Conservation (phyloP, 1,140 invertebrate genomes). For the Drosophila sechellia region DNA sequence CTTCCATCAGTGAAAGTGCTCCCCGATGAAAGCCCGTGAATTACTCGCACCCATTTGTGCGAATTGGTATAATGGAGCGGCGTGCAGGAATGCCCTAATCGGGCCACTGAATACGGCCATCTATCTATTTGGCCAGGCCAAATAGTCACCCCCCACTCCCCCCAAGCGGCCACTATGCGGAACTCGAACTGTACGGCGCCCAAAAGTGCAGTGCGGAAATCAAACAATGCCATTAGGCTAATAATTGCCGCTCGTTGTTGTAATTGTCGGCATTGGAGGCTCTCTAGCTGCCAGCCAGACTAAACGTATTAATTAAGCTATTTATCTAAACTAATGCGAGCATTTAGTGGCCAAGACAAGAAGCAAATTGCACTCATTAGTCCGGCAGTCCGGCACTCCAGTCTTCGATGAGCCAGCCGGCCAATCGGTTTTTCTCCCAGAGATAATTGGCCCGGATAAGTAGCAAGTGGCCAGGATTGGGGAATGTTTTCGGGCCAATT, state of each 20-base stretch:
- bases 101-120: slow-evolving; percentile 39
- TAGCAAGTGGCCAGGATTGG: slow-evolving; percentile 28
- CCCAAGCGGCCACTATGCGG: slow-evolving; percentile 42
- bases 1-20: background rate
- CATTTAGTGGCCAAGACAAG: slow-evolving; percentile 82
- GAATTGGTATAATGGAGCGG: slow-evolving; percentile 16
- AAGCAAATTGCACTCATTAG: slow-evolving; percentile 83
- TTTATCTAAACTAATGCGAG: slow-evolving; percentile 83
- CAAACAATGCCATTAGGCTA: slow-evolving; percentile 79
- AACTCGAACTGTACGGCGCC: slow-evolving; percentile 8
- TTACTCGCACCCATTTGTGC: slow-evolving; percentile 31
- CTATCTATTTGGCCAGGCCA: slow-evolving; percentile 41
- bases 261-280: slow-evolving; percentile 56
- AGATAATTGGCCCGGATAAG: slow-evolving; percentile 77
- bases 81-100: slow-evolving; percentile 24
- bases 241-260: slow-evolving; percentile 78
- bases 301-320: slow-evolving; percentile 83
- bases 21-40: background rate
- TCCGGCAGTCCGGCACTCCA: slow-evolving; percentile 1
- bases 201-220: slow-evolving; percentile 68
- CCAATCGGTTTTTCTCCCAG: slow-evolving; percentile 61
- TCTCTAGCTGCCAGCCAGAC: slow-evolving; percentile 28
- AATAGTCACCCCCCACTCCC: slow-evolving; percentile 6
- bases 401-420: slow-evolving; percentile 58
- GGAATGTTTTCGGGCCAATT: slow-evolving; percentile 60